phyloP scores from a whole-genome alignment of 2,888 invertebrate species.

The Pseudococcus viburni region DNA sequence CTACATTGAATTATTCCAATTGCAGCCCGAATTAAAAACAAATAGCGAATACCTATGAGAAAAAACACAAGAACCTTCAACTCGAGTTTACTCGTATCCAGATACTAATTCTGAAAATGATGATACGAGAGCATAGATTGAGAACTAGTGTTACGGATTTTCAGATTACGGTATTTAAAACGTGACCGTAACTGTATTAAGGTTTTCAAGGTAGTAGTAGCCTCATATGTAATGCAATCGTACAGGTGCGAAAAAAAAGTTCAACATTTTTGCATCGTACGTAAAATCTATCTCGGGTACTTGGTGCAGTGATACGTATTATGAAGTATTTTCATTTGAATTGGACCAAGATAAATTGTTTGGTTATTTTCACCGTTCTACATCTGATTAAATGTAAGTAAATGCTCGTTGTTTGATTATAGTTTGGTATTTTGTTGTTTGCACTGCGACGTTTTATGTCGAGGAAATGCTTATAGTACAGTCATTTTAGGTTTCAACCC shows the following conservation, averaged over 20 bases:
- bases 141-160: constrained; percentile 43
- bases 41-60: not conserved
- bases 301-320: not conserved
- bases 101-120: not conserved
- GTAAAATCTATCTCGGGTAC: not conserved
- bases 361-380: constrained; percentile 32
- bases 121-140: not conserved
- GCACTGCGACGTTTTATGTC: too few relatives aligned
- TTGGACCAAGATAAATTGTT: constrained; percentile 50
- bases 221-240: not conserved
- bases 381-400: constrained; percentile 59
- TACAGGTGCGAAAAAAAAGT: not conserved
- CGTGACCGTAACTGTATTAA: constrained; percentile 58
- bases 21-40: not conserved
- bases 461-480: too few relatives aligned
- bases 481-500: too few relatives aligned
- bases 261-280: not conserved
- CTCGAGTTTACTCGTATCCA: constrained; percentile 1
- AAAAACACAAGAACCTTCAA: constrained; percentile 30
- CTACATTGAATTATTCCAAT: not conserved
- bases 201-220: constrained; percentile 47
- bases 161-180: constrained; percentile 63
- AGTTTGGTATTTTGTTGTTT: not conserved
- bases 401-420: not conserved
- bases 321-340: constrained; percentile 32